These are phyloP conservation scores for Sylvilagus floridanus DNA, from an alignment of 2,797 vertebrate species.

Conservation along the genomic window DNA sequence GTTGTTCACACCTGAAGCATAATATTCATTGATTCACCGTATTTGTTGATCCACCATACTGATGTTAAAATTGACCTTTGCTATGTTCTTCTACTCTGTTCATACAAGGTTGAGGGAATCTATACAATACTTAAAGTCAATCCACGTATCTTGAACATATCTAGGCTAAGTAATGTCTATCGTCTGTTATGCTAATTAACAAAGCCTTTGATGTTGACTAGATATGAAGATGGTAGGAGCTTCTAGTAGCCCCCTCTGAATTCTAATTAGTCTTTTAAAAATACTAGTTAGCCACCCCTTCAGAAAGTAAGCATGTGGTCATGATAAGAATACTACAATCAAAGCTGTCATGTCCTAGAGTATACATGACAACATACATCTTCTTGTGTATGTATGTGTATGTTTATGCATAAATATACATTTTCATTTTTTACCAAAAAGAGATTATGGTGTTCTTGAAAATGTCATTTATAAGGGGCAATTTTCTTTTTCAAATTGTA, in stretches of 20 bases:
- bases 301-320: neutral
- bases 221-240: neutral
- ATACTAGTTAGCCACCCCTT: neutral
- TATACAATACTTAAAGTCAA: neutral
- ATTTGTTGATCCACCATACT: neutral
- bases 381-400: too few species aligned
- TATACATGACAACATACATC: neutral
- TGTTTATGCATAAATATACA: too few species aligned
- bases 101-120: neutral
- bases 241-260: neutral
- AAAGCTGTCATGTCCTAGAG: neutral
- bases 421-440: too few species aligned
- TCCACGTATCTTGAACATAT: constrained; percentile 8
- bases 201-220: constrained; percentile 14
- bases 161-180: neutral
- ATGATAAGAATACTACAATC: neutral
- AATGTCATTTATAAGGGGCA: neutral
- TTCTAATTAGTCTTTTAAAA: constrained; percentile 23
- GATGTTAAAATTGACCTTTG: neutral
- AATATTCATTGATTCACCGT: neutral
- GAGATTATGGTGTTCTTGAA: neutral
- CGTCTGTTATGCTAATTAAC: constrained; percentile 18
- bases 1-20: neutral
- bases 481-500: constrained; percentile 38
- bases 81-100: constrained; percentile 7